Conservation (phyloP, 2,888 invertebrate species). For the Caenorhabditis sp. region DNA sequence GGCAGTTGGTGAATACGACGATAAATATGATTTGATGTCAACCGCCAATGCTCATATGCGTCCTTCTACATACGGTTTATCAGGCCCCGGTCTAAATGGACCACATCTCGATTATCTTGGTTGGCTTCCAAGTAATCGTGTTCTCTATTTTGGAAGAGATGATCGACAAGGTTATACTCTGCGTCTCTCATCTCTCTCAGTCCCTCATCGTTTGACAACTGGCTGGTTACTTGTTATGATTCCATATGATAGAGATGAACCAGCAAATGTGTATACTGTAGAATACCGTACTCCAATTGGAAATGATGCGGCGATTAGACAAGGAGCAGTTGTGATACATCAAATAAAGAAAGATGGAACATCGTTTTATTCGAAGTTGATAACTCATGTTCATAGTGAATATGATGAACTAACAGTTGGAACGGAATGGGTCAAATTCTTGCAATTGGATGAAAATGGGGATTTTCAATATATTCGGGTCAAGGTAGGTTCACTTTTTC, state of each 20-base stretch:
- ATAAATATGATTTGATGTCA: constrained; percentile 69
- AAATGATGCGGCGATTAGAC: constrained; percentile 57
- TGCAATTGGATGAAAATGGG: constrained; percentile 20
- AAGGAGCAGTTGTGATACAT: constrained; percentile 62
- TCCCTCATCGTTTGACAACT: constrained; percentile 52
- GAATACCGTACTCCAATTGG: constrained; percentile 63
- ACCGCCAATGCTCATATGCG: constrained; percentile 64
- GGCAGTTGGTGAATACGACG: constrained; percentile 66
- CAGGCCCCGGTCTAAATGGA: constrained; percentile 67
- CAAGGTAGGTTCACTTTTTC: constrained; percentile 23
- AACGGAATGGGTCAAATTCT: constrained; percentile 66
- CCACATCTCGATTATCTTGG: constrained; percentile 69
- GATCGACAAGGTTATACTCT: constrained; percentile 62
- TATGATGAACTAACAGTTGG: constrained; percentile 63
- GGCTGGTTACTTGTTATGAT: constrained; percentile 65
- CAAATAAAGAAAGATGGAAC: constrained; percentile 54
- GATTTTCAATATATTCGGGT: constrained; percentile 40
- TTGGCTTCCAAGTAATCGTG: constrained; percentile 67
- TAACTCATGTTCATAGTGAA: constrained; percentile 55
- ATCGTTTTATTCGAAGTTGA: constrained; percentile 61
- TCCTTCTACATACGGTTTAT: constrained; percentile 61
- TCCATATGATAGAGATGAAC: constrained; percentile 66
- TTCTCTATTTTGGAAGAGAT: constrained; percentile 66
- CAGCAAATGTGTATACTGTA: constrained; percentile 65
- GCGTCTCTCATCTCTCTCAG: constrained; percentile 60